Evolutionary conservation across 92 coral and sea anemone genomes (phyloP).

Genomic region (Palythoa grandiflora): DNA sequence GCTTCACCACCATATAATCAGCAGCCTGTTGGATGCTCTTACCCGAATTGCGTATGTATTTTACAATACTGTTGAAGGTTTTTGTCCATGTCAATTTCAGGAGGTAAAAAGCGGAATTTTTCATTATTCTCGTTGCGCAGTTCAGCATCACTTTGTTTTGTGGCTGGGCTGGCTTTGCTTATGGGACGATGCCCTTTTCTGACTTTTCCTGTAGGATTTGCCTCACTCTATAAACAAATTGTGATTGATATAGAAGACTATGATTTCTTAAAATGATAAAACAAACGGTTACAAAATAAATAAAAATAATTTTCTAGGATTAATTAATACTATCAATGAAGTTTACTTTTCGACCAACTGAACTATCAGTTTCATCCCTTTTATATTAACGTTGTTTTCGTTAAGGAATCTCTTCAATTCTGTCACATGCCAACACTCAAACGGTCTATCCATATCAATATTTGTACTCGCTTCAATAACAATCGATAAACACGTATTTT

Average conservation of each 20-base stretch:
- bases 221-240: slow-evolving; percentile 22
- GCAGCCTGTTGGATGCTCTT: slow-evolving; percentile 37
- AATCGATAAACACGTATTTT: not conserved
- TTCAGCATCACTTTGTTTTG: slow-evolving; percentile 43
- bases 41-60: slow-evolving; percentile 51
- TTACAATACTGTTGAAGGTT: slow-evolving; percentile 38
- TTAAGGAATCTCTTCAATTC: slow-evolving; percentile 46
- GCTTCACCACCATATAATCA: slow-evolving; percentile 50
- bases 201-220: not conserved
- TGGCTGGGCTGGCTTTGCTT: slow-evolving; percentile 7
- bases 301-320: not conserved
- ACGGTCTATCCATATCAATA: slow-evolving; percentile 44
- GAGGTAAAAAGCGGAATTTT: slow-evolving; percentile 50
- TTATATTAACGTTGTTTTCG: slow-evolving; percentile 35
- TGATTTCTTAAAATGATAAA: slow-evolving; percentile 36
- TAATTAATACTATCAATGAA: not conserved
- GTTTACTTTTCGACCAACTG: slow-evolving; percentile 56
- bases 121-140: slow-evolving; percentile 37
- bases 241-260: not conserved
- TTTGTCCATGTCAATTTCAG: slow-evolving; percentile 43
- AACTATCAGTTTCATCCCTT: slow-evolving; percentile 55
- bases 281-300: not conserved
- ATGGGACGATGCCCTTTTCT: not conserved
- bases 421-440: slow-evolving; percentile 44
- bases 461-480: not conserved